Conservation (phyloP, 2,888 invertebrate genomes). For the Pseudococcus jackbeardsleyi region DNA sequence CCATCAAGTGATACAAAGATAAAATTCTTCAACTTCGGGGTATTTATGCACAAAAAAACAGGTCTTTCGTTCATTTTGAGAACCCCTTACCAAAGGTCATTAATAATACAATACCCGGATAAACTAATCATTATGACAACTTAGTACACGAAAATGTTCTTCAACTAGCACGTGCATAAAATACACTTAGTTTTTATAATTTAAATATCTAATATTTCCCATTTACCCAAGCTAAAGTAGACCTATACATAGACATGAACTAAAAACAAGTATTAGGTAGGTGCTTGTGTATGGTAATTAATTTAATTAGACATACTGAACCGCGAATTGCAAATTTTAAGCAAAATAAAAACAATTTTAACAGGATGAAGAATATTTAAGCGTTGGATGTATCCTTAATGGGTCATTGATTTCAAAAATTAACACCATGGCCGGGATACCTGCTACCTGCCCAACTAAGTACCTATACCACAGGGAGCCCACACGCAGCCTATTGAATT, state of each 20-base stretch:
- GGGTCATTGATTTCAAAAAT: not conserved
- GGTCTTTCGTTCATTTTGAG: not conserved
- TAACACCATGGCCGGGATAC: too few species aligned
- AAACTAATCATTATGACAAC: not conserved
- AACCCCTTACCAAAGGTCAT: slow-evolving; percentile 2
- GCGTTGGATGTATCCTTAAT: slow-evolving; percentile 12
- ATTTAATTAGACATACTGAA: not conserved
- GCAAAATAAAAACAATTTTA: not conserved
- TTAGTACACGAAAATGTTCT: not conserved
- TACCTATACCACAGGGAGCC: too few species aligned
- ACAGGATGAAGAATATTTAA: slow-evolving; percentile 28
- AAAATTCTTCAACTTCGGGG: too few species aligned
- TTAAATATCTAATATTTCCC: not conserved
- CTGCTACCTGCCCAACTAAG: too few species aligned
- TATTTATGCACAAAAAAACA: too few species aligned
- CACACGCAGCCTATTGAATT: too few species aligned
- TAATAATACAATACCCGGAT: not conserved
- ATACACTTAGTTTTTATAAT: not conserved
- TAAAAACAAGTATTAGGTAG: not conserved
- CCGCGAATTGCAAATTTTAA: not conserved
- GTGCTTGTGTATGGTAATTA: not conserved
- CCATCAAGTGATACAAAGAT: too few species aligned
- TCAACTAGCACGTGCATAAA: not conserved
- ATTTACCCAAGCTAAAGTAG: not conserved
- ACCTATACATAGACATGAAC: not conserved